Conservation (phyloP, 1,140 invertebrate species). For the Cydia pomonella region DNA sequence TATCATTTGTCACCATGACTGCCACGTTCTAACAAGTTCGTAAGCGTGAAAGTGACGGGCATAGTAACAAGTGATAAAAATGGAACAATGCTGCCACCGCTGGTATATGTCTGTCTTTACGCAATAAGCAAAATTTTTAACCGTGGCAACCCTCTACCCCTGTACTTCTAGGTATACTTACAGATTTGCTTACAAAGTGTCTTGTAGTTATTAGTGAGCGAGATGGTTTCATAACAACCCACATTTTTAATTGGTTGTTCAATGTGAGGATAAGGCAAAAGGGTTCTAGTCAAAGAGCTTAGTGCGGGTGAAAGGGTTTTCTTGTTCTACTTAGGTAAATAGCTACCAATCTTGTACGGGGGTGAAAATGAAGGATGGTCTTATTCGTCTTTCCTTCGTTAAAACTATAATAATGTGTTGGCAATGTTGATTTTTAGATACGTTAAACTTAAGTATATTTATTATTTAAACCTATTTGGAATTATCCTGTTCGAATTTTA, state of each 20-base stretch:
- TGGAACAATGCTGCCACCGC: too few species aligned
- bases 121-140: too few species aligned
- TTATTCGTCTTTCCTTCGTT: neutral
- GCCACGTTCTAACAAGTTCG: too few species aligned
- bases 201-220: neutral
- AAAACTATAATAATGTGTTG: too few species aligned
- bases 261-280: constrained; percentile 14
- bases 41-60: too few species aligned
- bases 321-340: neutral
- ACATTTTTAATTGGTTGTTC: constrained; percentile 25
- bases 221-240: constrained; percentile 9
- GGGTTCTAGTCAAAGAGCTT: constrained; percentile 18
- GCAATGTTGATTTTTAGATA: too few species aligned
- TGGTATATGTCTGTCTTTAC: too few species aligned
- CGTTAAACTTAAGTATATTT: too few species aligned
- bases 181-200: neutral
- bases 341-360: neutral
- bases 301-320: constrained; percentile 9
- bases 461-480: neutral
- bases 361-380: neutral
- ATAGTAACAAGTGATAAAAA: too few species aligned
- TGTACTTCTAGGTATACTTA: neutral
- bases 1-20: too few species aligned
- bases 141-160: too few species aligned
- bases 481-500: neutral